These are phyloP conservation scores for Calonectris borealis DNA, from an alignment of 2,113 vertebrate species.

Conservation along the genomic window DNA sequence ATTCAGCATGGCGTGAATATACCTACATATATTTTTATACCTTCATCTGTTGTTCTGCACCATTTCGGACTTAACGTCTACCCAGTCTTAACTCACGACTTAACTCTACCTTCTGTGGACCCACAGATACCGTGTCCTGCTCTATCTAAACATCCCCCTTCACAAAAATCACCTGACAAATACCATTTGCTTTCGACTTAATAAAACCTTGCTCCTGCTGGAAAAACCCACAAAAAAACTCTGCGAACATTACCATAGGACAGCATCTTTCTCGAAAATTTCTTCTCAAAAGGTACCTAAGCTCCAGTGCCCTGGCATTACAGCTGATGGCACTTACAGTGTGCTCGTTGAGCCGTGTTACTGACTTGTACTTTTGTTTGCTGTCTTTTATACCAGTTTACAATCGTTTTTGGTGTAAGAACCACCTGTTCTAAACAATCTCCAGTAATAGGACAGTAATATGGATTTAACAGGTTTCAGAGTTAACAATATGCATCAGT, in stretches of 20 bases:
- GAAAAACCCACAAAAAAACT: neutral
- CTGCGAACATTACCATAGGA: neutral
- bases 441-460: neutral
- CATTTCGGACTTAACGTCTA: accelerated
- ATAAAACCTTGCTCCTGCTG: neutral
- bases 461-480: neutral
- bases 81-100: neutral
- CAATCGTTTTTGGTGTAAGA: neutral
- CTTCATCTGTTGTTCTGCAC: neutral
- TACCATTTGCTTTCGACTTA: neutral
- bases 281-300: neutral
- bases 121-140: neutral
- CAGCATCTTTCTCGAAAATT: neutral
- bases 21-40: neutral
- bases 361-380: neutral
- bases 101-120: neutral
- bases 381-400: neutral
- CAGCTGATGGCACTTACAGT: neutral
- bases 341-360: neutral
- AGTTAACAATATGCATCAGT: neutral
- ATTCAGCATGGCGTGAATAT: neutral
- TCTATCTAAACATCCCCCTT: neutral
- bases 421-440: neutral
- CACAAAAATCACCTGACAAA: neutral
- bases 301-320: neutral